Evolutionary conservation across 2,113 vertebrate genomes (phyloP).

Genomic region (Copsychus sechellarum): DNA sequence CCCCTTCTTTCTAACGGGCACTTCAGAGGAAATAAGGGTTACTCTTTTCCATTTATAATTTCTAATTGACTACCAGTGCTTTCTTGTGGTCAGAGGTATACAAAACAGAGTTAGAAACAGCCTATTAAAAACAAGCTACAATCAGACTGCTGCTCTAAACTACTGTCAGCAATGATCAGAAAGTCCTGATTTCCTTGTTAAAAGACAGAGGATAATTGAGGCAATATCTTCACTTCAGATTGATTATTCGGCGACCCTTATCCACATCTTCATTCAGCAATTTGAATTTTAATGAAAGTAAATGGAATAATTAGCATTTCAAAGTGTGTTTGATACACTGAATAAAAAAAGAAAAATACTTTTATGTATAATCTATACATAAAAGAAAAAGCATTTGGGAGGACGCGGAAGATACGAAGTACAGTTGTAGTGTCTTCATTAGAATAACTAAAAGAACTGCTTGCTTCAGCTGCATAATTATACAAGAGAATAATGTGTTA

Average conservation of each 20-base stretch:
- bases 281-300: slow-evolving; percentile 88
- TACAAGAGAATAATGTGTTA: slow-evolving; percentile 59
- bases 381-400: slow-evolving; percentile 74
- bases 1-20: slow-evolving; percentile 59
- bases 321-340: slow-evolving; percentile 81
- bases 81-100: slow-evolving; percentile 74
- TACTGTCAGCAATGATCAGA: slow-evolving; percentile 61
- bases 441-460: slow-evolving; percentile 64
- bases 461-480: slow-evolving; percentile 70
- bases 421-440: slow-evolving; percentile 65
- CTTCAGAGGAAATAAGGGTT: slow-evolving; percentile 74
- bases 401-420: slow-evolving; percentile 44
- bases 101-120: slow-evolving; percentile 71
- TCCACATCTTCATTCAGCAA: slow-evolving; percentile 81
- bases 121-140: slow-evolving; percentile 75
- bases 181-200: slow-evolving; percentile 75
- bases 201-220: slow-evolving; percentile 79
- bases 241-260: slow-evolving; percentile 82
- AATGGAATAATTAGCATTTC: slow-evolving; percentile 89
- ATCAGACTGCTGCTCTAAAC: slow-evolving; percentile 51
- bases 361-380: slow-evolving; percentile 76
- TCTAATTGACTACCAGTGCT: slow-evolving; percentile 76
- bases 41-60: slow-evolving; percentile 73
- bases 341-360: slow-evolving; percentile 69
- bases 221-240: slow-evolving; percentile 80